Evolutionary conservation across 2,797 vertebrate species (phyloP).

Genomic region (Arctocebus calabarensis): DNA sequence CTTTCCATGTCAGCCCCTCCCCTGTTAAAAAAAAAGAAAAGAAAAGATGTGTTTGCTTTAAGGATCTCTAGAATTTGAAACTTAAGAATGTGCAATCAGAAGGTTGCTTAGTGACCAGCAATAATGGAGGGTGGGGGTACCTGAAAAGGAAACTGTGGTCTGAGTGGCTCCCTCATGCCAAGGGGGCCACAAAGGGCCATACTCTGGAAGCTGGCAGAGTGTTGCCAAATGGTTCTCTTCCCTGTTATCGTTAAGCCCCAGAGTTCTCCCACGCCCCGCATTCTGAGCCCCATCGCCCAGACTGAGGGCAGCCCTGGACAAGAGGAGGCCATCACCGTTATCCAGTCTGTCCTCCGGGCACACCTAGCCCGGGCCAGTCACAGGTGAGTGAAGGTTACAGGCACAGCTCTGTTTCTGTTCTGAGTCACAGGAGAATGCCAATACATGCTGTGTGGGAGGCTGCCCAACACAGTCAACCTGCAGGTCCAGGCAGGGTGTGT

Average conservation of each 20-base stretch:
- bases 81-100: fast-evolving
- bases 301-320: constrained; percentile 71
- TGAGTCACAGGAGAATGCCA: not conserved
- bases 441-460: fast-evolving
- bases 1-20: not conserved
- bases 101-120: not conserved
- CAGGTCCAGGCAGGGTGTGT: fast-evolving
- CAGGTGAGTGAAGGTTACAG: constrained; percentile 86
- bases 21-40: not conserved
- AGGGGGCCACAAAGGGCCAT: not conserved
- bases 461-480: not conserved
- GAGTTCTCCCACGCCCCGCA: constrained; percentile 10
- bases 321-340: constrained; percentile 85
- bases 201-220: not conserved
- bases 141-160: not conserved
- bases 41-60: too few relatives aligned
- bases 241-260: constrained; percentile 74
- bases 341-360: constrained; percentile 93
- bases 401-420: not conserved
- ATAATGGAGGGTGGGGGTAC: not conserved
- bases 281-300: constrained; percentile 45
- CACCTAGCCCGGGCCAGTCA: constrained; percentile 88
- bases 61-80: not conserved
- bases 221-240: not conserved
- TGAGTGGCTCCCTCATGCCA: not conserved